Percentiles rank a stretch among this genome's conserved stretches.
Conservation (phyloP, 30 jellyfish, hydroid and myxozoan genomes). For the Kudoa iwatai region DNA sequence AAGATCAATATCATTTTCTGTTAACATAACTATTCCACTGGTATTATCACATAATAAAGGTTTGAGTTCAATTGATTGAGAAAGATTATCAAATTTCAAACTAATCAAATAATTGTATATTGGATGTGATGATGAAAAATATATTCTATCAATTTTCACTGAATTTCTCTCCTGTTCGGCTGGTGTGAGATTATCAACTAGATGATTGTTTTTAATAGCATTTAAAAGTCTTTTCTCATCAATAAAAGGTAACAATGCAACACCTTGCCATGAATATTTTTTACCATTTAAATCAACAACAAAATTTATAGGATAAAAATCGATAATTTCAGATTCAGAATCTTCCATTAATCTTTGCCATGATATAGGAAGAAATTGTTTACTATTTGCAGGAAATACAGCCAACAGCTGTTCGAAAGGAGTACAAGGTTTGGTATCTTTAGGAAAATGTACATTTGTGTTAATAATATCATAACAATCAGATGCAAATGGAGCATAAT, state of each 20-base stretch:
- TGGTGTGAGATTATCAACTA: no score
- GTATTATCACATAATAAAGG: no score
- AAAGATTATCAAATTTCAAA: no score
- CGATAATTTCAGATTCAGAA: slow-evolving; percentile 63
- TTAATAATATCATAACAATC: slow-evolving; percentile 19
- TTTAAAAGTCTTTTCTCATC: slow-evolving; percentile 74
- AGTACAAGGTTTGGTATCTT: neutral
- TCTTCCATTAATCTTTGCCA: slow-evolving; percentile 27
- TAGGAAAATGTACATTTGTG: slow-evolving; percentile 3
- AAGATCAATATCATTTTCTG: no score
- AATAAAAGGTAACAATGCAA: slow-evolving; percentile 68
- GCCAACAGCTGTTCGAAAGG: slow-evolving; percentile 84
- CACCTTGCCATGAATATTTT: slow-evolving; percentile 94
- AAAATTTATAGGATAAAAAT: slow-evolving; percentile 48
- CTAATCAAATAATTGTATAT: no score
- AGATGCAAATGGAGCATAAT: slow-evolving; percentile 77
- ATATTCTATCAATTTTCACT: no score
- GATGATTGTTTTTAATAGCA: no score
- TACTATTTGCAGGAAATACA: slow-evolving; percentile 88
- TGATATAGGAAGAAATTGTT: slow-evolving; percentile 38
- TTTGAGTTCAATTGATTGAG: no score
- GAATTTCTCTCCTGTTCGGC: no score
- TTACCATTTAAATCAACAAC: slow-evolving; percentile 61
- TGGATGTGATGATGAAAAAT: no score
- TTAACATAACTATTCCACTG: no score